Base-by-base conservation (phyloP, 2,797 vertebrate species). In the Ateles fusciceps region DNA sequence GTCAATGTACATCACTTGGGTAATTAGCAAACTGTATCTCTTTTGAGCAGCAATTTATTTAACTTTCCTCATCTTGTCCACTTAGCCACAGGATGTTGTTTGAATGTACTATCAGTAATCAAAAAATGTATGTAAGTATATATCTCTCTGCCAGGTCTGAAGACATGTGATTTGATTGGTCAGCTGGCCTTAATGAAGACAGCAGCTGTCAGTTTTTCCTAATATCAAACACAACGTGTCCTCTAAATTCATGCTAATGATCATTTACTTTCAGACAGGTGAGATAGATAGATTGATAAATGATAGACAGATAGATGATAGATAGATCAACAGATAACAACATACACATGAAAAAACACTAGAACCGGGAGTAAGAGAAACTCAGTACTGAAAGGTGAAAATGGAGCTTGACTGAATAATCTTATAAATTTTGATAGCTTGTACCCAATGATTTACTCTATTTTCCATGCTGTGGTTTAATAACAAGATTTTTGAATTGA, bases 361-460 rank as follows among this genome's bases (percentile, higher is more conserved):
- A 94, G 19, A 91, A 76, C 46, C 36, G 79, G 79, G 8, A 91
- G 7, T 76, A 52, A 94, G 15, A 30, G 39, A 74, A 85, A 91
- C 79, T 91, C 39, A 76, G 15, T 14, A 52, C 11, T 59, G 21
- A 80, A 57, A 39, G 14, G 3, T 55, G 26, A 79, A 90, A 76
- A 17, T 71, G 36, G 48, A 94, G 10, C 5, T 59, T 92, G 79
- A 74, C 24, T 19, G 24, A 79, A 17, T 28, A 50, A 46, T 57
- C 50, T 52, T 75, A 30, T 21, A 50, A 14, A 36, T 87, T 97
- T 96, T 76, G 97, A 26, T 44, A 19, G 85, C n/a, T 95, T 52
- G 28, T 52, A 36, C 33, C 13, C 12, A 13, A 46, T 48, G 44
- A 52, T 48, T 71, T 74, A 33, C 28, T 91, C 28, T 12, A 22